A percentile compares a stretch with the other conserved stretches of the same genome.
phyloP scores from a whole-genome alignment of 1,140 invertebrate species.

The Lucilia sericata region DNA sequence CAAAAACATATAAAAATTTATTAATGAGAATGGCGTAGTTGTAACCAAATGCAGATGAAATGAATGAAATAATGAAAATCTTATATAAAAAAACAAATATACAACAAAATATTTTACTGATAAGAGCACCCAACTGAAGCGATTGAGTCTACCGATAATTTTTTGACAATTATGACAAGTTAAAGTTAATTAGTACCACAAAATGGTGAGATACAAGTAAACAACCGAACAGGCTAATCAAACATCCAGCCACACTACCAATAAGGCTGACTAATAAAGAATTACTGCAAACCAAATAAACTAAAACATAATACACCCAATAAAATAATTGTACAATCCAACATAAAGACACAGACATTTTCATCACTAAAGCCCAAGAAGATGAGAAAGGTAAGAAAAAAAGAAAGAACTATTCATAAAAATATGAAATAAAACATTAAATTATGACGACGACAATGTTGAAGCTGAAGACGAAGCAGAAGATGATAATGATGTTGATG shows the following conservation, averaged over 20 bases:
- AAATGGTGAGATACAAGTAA: neutral
- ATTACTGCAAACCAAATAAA: neutral
- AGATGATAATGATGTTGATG: neutral
- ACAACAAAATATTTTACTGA: constrained; percentile 6
- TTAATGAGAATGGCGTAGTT: constrained; percentile 13
- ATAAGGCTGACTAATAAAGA: neutral
- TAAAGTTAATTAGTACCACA: constrained; percentile 41
- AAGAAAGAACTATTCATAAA: neutral
- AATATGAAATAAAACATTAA: neutral
- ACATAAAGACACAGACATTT: neutral
- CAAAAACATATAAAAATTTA: neutral
- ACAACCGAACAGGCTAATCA: neutral
- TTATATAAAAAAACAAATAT: neutral
- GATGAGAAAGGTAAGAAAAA: neutral
- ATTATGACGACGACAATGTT: neutral
- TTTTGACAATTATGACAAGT: constrained; percentile 44
- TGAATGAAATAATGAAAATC: neutral
- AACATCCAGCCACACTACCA: neutral
- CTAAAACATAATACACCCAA: neutral
- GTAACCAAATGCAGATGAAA: neutral
- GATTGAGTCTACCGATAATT: constrained; percentile 41
- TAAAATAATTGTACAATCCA: neutral
- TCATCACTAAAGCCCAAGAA: neutral
- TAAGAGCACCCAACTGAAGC: constrained; percentile 37
- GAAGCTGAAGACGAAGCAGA: no score